Evolutionary conservation across 2,113 vertebrate species (phyloP).

Genomic region (Burhinus oedicnemus): DNA sequence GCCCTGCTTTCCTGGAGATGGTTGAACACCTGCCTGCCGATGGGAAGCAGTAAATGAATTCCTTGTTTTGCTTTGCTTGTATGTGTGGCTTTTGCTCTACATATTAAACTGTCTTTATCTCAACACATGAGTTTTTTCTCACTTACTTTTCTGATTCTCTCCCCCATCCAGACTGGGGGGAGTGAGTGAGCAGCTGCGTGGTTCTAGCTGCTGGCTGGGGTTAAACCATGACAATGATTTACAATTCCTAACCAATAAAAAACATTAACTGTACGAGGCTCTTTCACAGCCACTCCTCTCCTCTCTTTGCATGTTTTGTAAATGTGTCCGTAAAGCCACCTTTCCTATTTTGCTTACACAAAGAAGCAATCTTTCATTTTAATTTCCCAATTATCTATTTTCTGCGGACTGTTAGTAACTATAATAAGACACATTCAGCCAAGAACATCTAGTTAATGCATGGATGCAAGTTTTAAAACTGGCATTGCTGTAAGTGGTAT

Average conservation of each 20-base stretch:
- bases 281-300: background rate
- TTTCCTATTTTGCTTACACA: background rate
- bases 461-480: background rate
- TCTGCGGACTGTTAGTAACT: background rate
- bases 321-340: background rate
- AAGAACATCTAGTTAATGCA: background rate
- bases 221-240: background rate
- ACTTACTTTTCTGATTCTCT: background rate
- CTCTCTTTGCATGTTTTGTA: background rate
- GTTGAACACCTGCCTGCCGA: background rate
- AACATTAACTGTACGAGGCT: background rate
- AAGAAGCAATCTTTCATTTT: background rate
- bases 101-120: background rate
- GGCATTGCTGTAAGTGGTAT: background rate
- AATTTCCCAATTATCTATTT: background rate
- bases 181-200: background rate
- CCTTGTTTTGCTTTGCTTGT: background rate
- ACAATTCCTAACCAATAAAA: background rate
- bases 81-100: background rate
- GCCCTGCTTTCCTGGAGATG: background rate
- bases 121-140: background rate
- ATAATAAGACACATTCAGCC: background rate
- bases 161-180: background rate
- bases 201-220: background rate
- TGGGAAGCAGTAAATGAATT: background rate